phyloP scores from a whole-genome alignment of 2,888 invertebrate genomes.

The Zhuqinia jingwanae region DNA sequence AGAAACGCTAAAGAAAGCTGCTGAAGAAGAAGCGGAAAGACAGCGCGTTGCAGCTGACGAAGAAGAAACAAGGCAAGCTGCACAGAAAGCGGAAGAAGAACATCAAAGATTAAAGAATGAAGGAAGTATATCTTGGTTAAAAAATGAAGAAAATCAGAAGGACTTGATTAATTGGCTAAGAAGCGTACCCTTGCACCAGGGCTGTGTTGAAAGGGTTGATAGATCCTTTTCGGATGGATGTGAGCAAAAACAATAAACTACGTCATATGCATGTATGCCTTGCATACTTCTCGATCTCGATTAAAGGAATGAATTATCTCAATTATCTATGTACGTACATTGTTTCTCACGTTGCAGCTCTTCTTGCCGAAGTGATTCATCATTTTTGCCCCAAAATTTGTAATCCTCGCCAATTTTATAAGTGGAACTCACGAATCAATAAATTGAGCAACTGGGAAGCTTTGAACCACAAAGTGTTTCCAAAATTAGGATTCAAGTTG shows the following conservation, averaged over 20 bases:
- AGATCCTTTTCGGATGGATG: slow-evolving; percentile 70
- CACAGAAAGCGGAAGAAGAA: slow-evolving; percentile 40
- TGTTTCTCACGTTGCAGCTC: slow-evolving; percentile 48
- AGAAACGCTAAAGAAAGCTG: slow-evolving; percentile 20
- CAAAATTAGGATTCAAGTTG: slow-evolving; percentile 65
- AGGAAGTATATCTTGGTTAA: background rate
- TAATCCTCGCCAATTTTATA: slow-evolving; percentile 37
- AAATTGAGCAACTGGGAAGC: slow-evolving; percentile 64
- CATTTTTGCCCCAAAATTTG: slow-evolving; percentile 59
- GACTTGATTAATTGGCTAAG: slow-evolving; percentile 60
- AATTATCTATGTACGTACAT: too few species aligned
- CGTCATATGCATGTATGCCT: too few species aligned
- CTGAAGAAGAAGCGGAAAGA: slow-evolving; percentile 60
- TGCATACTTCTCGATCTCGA: too few species aligned
- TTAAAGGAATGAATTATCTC: too few species aligned
- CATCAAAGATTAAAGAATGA: background rate
- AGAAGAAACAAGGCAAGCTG: slow-evolving; percentile 59
- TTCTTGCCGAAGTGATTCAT: slow-evolving; percentile 63
- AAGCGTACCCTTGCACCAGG: slow-evolving; percentile 57
- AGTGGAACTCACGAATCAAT: slow-evolving; percentile 52
- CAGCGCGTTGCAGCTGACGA: slow-evolving; percentile 26
- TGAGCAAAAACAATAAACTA: slow-evolving; percentile 6
- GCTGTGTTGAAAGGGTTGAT: slow-evolving; percentile 51
- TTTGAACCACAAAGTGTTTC: slow-evolving; percentile 64
- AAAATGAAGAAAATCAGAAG: slow-evolving; percentile 42